phyloP scores from a whole-genome alignment of 2,888 invertebrate species.

The Hyppa rectilinea region DNA sequence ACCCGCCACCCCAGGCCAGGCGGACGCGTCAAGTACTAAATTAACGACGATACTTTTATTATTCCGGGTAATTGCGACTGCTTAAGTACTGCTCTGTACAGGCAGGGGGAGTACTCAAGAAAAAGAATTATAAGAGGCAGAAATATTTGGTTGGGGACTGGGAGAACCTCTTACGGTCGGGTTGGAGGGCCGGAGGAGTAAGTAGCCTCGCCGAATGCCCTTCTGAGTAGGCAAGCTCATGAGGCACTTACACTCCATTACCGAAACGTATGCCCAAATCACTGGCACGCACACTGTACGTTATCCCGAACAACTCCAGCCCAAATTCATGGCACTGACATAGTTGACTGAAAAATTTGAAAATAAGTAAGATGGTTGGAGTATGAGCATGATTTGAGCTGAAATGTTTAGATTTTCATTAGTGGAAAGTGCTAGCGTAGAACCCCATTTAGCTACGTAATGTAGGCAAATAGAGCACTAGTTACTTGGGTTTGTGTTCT shows the following conservation, averaged over 20 bases:
- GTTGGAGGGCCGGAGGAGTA: no score
- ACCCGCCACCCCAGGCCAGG: constrained; percentile 58
- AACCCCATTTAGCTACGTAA: background rate
- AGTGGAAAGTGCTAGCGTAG: background rate
- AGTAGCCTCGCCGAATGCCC: background rate
- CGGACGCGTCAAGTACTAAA: constrained; percentile 60
- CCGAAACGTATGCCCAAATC: background rate
- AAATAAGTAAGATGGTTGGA: background rate
- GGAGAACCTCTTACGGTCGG: background rate
- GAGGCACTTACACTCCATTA: background rate
- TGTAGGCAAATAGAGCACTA: background rate
- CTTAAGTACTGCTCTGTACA: constrained; percentile 30
- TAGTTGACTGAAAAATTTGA: background rate
- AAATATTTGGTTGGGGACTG: background rate
- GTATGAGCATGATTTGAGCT: background rate
- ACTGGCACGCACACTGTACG: background rate
- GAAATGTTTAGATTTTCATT: background rate
- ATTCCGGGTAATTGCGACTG: constrained; percentile 54
- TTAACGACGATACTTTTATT: constrained; percentile 64
- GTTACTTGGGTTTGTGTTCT: no score
- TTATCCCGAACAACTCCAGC: background rate
- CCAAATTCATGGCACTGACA: background rate
- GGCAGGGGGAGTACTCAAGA: constrained; percentile 11
- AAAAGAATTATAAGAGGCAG: background rate
- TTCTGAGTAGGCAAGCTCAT: background rate